Evolutionary conservation across 2,888 invertebrate species (phyloP).

Genomic region (Ophion ventricosus): DNA sequence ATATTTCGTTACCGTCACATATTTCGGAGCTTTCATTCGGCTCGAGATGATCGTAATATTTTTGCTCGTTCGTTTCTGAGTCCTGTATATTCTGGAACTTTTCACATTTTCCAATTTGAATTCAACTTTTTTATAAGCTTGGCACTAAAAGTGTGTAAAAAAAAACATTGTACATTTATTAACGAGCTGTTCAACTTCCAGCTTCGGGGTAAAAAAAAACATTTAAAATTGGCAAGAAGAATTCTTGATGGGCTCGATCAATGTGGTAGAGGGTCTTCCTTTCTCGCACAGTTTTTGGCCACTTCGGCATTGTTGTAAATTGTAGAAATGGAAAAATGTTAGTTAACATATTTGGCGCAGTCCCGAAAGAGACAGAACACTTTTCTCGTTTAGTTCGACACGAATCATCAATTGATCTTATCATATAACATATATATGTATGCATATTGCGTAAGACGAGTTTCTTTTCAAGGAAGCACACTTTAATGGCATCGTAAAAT

Average conservation of each 20-base stretch:
- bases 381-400: conserved; percentile 11
- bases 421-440: not conserved
- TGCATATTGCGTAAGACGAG: conserved; percentile 16
- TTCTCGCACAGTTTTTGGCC: conserved; percentile 59
- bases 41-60: not conserved
- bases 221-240: too few species aligned
- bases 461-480: too few species aligned
- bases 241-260: too few species aligned
- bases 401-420: conserved; percentile 30
- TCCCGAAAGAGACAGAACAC: conserved; percentile 7
- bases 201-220: not conserved
- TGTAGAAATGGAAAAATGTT: conserved; percentile 1
- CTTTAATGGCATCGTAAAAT: conserved; percentile 45
- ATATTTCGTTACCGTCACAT: conserved; percentile 9
- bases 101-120: conserved; percentile 19
- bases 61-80: not conserved
- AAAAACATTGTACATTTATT: not conserved
- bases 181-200: too few species aligned
- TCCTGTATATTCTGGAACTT: not conserved
- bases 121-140: conserved; percentile 4
- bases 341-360: not conserved
- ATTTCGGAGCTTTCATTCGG: conserved; percentile 27
- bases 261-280: too few species aligned
- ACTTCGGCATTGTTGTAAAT: not conserved
- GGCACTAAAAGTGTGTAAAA: not conserved